phyloP scores from a whole-genome alignment of 2,113 vertebrate species.

The Rhinopomastus cyanomelas region DNA sequence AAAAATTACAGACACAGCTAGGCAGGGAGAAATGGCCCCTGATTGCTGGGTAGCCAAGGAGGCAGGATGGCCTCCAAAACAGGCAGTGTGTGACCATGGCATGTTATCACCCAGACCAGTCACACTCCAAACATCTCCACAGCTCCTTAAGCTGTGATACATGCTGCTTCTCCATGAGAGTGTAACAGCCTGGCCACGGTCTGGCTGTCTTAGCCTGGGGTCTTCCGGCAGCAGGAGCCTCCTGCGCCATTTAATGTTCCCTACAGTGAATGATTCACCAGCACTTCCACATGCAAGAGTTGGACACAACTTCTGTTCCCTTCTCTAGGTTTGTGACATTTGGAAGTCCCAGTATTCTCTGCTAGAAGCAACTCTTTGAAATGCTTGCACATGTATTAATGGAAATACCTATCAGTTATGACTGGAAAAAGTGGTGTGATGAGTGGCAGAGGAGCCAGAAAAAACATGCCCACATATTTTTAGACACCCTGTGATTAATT shows the following conservation, averaged over 20 bases:
- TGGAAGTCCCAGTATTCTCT: background rate
- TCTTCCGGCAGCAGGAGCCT: background rate
- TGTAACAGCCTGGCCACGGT: background rate
- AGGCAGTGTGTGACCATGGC: rapidly evolving
- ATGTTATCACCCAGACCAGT: background rate
- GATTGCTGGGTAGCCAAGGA: background rate
- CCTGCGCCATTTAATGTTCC: background rate
- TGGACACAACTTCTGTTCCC: background rate
- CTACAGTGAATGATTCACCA: background rate
- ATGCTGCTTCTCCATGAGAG: background rate
- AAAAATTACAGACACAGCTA: rapidly evolving
- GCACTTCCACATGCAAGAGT: background rate
- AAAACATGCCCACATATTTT: background rate
- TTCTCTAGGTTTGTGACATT: background rate
- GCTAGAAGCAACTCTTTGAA: background rate
- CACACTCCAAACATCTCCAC: background rate
- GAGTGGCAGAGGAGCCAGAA: background rate
- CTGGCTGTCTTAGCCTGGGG: background rate
- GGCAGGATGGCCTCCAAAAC: background rate
- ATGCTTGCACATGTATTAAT: background rate
- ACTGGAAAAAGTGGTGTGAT: background rate
- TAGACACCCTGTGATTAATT: slow-evolving; percentile 8
- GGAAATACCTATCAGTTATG: background rate
- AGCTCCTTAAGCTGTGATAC: background rate
- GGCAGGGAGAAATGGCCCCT: background rate